Conservation (phyloP, 2,888 invertebrate genomes). For the Capitulum mitella region DNA sequence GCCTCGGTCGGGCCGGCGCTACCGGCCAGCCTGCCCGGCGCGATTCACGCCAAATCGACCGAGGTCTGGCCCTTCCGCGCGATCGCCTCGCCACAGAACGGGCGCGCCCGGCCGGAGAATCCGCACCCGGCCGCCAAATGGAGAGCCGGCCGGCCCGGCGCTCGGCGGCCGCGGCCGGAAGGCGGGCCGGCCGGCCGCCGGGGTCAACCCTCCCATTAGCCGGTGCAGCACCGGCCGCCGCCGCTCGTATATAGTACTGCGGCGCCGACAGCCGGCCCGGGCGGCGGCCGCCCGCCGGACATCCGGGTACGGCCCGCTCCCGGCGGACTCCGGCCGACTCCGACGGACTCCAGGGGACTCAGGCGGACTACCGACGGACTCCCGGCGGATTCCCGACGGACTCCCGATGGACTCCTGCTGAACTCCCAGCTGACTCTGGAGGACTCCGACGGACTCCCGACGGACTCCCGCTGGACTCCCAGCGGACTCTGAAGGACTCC, state of each 20-base stretch:
- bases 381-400: no score
- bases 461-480: no score
- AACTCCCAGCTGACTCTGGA: no score
- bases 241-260: not conserved
- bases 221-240: not conserved
- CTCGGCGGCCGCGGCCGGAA: no score
- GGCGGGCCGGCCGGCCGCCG: not conserved
- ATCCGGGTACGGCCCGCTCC: no score
- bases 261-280: not conserved
- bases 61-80: not conserved
- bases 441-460: no score
- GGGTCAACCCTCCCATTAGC: constrained; percentile 9
- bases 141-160: not conserved
- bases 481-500: no score
- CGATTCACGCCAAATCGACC: not conserved
- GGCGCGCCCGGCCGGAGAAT: not conserved
- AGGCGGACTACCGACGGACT: no score
- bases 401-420: no score
- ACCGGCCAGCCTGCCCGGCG: not conserved
- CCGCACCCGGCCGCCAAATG: not conserved
- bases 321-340: no score
- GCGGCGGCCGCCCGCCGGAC: not conserved
- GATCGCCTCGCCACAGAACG: not conserved
- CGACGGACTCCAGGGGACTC: no score
- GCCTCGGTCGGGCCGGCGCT: no score